Conservation (phyloP, 2,797 vertebrate species). For the Coendou prehensilis region DNA sequence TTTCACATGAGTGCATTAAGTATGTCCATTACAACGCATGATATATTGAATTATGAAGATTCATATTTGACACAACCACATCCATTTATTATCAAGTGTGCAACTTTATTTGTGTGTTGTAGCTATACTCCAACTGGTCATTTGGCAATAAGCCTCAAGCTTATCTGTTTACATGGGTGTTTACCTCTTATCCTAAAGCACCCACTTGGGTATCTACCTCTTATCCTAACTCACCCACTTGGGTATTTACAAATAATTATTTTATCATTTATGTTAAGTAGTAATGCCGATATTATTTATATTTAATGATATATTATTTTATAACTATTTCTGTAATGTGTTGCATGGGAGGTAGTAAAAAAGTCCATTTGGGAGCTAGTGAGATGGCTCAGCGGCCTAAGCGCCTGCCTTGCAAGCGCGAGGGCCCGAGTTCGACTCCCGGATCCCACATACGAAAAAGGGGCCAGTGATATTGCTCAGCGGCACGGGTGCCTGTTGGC, state of each 20-base stretch:
- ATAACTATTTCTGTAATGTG: background rate
- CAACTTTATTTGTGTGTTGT: background rate
- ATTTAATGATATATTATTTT: background rate
- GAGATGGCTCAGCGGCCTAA: no score
- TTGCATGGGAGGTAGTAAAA: background rate
- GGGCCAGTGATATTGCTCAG: no score
- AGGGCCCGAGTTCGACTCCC: no score
- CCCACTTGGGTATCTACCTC: background rate
- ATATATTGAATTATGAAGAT: background rate
- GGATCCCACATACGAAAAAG: no score
- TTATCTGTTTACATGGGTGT: background rate
- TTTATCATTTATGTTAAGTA: background rate
- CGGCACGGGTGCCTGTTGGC: no score
- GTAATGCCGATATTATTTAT: background rate
- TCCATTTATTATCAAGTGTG: background rate
- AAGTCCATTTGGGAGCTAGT: background rate
- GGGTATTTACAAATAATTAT: no score
- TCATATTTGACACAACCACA: background rate
- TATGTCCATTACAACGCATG: background rate
- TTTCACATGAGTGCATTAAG: background rate
- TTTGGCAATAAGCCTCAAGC: background rate
- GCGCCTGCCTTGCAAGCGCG: no score
- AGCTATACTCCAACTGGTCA: background rate
- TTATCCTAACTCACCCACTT: background rate
- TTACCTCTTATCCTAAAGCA: background rate